phyloP scores from a whole-genome alignment of 2,797 vertebrate genomes.

The Zenarchopterus dispar region DNA sequence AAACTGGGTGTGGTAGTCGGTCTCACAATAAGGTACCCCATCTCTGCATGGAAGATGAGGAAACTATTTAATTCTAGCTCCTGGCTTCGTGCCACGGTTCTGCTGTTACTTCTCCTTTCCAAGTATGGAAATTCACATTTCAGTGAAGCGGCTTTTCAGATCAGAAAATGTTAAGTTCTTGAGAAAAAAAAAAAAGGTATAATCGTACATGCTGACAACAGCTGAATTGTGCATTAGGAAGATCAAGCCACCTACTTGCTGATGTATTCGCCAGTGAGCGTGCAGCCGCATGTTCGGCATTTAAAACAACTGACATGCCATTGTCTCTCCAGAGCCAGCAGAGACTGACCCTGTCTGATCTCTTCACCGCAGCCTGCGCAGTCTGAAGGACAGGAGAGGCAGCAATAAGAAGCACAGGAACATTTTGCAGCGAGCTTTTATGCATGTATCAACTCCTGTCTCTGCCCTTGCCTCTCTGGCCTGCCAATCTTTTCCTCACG shows the following conservation, averaged over 20 bases:
- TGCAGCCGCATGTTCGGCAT: slow-evolving; percentile 89
- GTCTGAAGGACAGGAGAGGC: slow-evolving; percentile 73
- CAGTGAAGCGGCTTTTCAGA: neutral
- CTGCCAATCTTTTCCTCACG: slow-evolving; percentile 27
- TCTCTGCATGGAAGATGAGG: slow-evolving; percentile 81
- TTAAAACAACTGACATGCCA: slow-evolving; percentile 98
- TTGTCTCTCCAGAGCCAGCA: slow-evolving; percentile 94
- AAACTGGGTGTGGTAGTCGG: slow-evolving; percentile 94
- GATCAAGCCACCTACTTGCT: slow-evolving; percentile 88
- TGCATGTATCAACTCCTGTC: slow-evolving; percentile 30
- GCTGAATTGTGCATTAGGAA: neutral
- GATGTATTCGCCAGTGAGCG: slow-evolving; percentile 96
- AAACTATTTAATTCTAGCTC: neutral
- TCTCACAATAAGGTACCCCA: slow-evolving; percentile 92
- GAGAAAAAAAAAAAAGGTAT: neutral
- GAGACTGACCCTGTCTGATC: slow-evolving; percentile 95
- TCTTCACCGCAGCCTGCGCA: slow-evolving; percentile 94
- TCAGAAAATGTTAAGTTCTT: neutral
- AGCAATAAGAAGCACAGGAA: slow-evolving; percentile 9
- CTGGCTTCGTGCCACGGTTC: neutral
- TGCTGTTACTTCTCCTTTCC: slow-evolving; percentile 1
- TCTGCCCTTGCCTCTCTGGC: slow-evolving; percentile 21
- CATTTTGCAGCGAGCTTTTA: slow-evolving; percentile 17
- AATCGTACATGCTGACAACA: slow-evolving; percentile 5
- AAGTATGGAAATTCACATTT: neutral